Base-by-base conservation (phyloP, 2,888 invertebrate species). In the Caradrina kadenii region DNA sequence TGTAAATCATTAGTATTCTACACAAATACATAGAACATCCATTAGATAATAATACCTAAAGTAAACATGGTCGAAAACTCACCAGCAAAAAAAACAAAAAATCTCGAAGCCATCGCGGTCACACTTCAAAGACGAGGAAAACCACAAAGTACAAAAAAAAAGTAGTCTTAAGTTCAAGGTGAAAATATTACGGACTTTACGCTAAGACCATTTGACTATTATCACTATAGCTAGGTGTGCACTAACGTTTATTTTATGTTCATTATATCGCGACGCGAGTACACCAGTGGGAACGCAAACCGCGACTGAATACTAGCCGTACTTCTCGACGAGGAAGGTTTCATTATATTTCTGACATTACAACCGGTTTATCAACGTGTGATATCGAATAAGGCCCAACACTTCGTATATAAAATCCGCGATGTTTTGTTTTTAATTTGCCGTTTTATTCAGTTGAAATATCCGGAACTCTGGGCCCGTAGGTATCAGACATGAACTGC, bases 61-160 rank as follows among this genome's bases (percentile, higher is more conserved):
- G 56, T 60, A 73, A 54, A 71, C 58, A 69, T 26, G 39, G 31
- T 72, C 73, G 82, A 35, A 81, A 88, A 93, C 95, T 95, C 79
- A 95, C 95, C 95, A 72, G 91, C 86, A 91, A 93, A 92, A 88
- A 94, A 84, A 73, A 91, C 78, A 73, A 90, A 85, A 86, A 81
- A 86, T 83, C 84, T 86, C 66, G 87, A 81, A 89, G 86, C 86
- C 95, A 95, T 95, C 89, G 86, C 85, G 84, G 82, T 81, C 80
- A 83, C 86, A 86, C 83, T 79, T 75, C 76, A 83, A 80, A 82
- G 90, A 85, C 77, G 89, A 92, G 92, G 92, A 93, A 92, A 93
- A 85, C 84, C 87, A 87, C 87, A 80, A 89, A 61, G 19, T 55
- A 61, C 85, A 85, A 81, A 81, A 84, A 77, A 55, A 60, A 58